Conservation (phyloP, 2,113 vertebrate species). For the Alligator sinensis region DNA sequence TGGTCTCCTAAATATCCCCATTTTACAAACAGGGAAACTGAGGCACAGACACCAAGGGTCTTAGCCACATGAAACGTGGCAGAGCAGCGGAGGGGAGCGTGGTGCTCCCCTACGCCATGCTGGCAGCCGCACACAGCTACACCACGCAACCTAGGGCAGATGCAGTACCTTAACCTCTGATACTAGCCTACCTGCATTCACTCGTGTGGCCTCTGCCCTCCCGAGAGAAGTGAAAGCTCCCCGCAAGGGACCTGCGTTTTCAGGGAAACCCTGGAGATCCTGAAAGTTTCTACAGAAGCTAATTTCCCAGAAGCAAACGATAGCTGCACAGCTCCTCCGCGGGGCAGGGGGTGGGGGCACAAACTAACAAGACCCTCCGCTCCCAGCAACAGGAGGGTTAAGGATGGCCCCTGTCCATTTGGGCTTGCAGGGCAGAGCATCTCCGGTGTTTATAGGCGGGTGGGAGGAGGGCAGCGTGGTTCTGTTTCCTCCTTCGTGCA, state of each 20-base stretch:
- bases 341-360: not conserved
- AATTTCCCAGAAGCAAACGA: accelerated
- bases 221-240: too few species aligned
- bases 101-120: not conserved
- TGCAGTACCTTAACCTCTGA: too few species aligned
- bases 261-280: not conserved
- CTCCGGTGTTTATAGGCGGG: accelerated
- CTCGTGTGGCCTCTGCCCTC: too few species aligned
- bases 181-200: too few species aligned
- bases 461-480: slow-evolving; percentile 7
- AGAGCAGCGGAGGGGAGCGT: not conserved
- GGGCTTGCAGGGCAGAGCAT: accelerated
- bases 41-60: not conserved
- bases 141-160: accelerated
- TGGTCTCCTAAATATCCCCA: not conserved
- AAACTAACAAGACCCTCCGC: not conserved
- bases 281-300: not conserved
- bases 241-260: not conserved
- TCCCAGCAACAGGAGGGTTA: not conserved
- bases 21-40: not conserved
- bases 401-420: accelerated
- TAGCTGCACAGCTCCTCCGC: not conserved
- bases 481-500: not conserved
- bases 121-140: accelerated
- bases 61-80: too few species aligned